phyloP scores from a whole-genome alignment of 2,888 invertebrate genomes.

The Germaria angustata region DNA sequence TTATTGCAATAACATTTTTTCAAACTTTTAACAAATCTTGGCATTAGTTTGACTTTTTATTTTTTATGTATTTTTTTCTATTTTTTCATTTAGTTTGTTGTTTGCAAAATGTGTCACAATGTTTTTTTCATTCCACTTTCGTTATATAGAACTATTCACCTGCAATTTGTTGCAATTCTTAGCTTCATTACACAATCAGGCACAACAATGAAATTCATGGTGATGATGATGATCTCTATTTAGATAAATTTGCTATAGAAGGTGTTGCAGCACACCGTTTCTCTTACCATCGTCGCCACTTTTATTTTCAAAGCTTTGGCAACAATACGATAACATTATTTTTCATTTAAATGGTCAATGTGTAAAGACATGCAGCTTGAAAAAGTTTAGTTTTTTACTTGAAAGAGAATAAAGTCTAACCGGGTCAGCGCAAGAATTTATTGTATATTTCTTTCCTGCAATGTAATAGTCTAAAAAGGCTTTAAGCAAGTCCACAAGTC shows the following conservation, averaged over 20 bases:
- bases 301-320: conserved; percentile 3
- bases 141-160: conserved; percentile 63
- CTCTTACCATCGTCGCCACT: not conserved
- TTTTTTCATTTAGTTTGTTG: not conserved
- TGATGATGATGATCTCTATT: conserved; percentile 5
- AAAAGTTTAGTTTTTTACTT: conserved; percentile 3
- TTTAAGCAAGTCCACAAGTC: no score
- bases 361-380: conserved; percentile 14
- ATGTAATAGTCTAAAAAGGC: no score
- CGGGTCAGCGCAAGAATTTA: not conserved
- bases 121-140: conserved; percentile 23
- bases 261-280: not conserved
- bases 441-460: no score
- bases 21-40: conserved; percentile 43
- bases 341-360: conserved; percentile 39
- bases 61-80: conserved; percentile 31
- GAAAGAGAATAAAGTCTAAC: not conserved
- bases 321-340: conserved; percentile 39
- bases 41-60: conserved; percentile 44
- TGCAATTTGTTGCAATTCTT: conserved; percentile 69
- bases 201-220: conserved; percentile 4
- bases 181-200: conserved; percentile 67
- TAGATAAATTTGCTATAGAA: conserved; percentile 16
- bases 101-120: conserved; percentile 58
- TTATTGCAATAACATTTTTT: conserved; percentile 27